Percentiles rank a stretch among this genome's conserved stretches.
Evolutionary conservation across 2,113 vertebrate species (phyloP).

Genomic region (Jacana jacana): DNA sequence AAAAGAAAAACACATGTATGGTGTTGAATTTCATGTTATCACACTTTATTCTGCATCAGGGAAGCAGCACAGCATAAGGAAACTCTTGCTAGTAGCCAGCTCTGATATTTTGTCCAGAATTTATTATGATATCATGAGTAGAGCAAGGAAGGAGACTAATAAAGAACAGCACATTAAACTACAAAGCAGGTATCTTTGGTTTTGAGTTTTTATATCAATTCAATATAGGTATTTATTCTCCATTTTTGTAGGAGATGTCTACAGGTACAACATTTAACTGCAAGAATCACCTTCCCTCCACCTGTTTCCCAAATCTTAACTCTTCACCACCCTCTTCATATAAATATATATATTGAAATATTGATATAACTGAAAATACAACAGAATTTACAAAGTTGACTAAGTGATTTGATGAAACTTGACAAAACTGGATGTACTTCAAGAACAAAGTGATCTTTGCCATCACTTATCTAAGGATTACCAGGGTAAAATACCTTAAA

Average conservation of each 20-base stretch:
- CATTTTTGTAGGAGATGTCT: background rate
- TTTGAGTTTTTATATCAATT: background rate
- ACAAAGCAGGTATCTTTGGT: background rate
- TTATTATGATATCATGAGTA: background rate
- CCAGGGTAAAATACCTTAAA: background rate
- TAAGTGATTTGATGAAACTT: constrained; percentile 83
- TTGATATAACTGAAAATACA: constrained; percentile 65
- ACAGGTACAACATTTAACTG: background rate
- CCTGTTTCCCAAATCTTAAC: background rate
- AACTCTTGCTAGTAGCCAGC: background rate
- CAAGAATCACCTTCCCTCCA: background rate
- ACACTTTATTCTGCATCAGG: background rate
- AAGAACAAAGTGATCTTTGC: constrained; percentile 54
- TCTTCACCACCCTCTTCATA: background rate
- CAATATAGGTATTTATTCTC: background rate
- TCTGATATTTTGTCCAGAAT: background rate
- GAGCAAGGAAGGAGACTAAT: background rate
- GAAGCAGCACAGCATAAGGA: background rate
- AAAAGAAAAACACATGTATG: constrained; percentile 48
- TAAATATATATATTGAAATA: background rate
- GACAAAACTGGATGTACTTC: constrained; percentile 77
- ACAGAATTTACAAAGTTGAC: constrained; percentile 83
- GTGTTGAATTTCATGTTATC: background rate
- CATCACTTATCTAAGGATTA: constrained; percentile 8
- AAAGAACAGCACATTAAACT: background rate